phyloP scores from a whole-genome alignment of 2,888 invertebrate genomes.

The Dinocampus coccinellae region DNA sequence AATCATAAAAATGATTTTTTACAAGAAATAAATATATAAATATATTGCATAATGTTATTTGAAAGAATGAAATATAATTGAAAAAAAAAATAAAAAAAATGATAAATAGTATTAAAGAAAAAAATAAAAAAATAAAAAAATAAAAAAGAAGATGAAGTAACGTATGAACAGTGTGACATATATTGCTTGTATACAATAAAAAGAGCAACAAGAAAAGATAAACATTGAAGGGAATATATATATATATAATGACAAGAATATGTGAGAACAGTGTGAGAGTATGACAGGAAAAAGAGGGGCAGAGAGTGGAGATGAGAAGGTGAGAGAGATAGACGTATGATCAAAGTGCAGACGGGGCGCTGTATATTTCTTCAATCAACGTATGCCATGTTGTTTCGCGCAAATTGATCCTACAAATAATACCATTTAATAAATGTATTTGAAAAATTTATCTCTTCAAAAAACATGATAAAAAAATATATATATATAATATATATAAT shows the following conservation, averaged over 20 bases:
- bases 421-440: conserved; percentile 2
- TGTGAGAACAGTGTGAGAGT: too few relatives aligned
- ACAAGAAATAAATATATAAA: background rate
- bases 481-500: background rate
- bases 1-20: background rate
- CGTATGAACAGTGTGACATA: background rate
- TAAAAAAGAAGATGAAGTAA: too few relatives aligned
- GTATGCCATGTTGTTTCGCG: background rate
- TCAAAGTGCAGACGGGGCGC: conserved; percentile 1
- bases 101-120: too few relatives aligned
- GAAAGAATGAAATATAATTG: too few relatives aligned
- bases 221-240: background rate
- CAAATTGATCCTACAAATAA: background rate
- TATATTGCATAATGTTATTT: background rate
- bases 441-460: background rate
- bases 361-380: conserved; percentile 38
- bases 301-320: too few relatives aligned
- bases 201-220: background rate
- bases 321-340: conserved; percentile 35
- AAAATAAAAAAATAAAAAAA: background rate
- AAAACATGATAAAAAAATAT: background rate
- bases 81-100: too few relatives aligned
- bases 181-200: background rate
- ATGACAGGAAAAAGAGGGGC: too few relatives aligned
- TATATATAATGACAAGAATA: background rate